Evolutionary conservation across 2,888 invertebrate genomes (phyloP).

Genomic region (Lochmaea crataegi): DNA sequence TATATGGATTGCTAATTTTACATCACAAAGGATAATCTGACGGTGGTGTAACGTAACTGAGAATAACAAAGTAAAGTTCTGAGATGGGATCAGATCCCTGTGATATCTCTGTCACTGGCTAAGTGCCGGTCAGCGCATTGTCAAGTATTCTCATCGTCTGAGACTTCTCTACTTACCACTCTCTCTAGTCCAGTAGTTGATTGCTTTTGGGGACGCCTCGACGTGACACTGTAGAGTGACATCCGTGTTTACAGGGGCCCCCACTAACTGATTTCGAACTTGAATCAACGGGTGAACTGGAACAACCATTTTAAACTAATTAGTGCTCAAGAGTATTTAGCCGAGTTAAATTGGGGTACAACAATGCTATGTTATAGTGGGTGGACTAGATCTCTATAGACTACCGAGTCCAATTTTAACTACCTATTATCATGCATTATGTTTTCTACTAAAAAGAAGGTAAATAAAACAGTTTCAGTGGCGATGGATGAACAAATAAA

Average conservation of each 20-base stretch:
- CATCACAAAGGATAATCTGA: background rate
- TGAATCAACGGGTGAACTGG: conserved; percentile 92
- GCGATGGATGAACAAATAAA: no score
- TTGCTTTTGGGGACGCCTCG: conserved; percentile 92
- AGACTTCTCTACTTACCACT: conserved; percentile 73
- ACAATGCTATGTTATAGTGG: conserved; percentile 25
- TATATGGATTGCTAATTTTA: conserved; percentile 1
- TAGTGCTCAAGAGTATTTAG: conserved; percentile 40
- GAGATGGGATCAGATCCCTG: conserved; percentile 22
- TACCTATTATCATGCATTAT: background rate
- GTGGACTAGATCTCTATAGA: conserved; percentile 12
- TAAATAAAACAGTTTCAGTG: background rate
- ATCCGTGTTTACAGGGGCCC: conserved; percentile 86
- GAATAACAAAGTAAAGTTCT: conserved; percentile 21
- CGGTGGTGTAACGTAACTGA: background rate
- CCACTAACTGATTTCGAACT: conserved; percentile 93
- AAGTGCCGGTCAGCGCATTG: conserved; percentile 40
- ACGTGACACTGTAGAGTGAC: conserved; percentile 88
- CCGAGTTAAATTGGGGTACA: conserved; percentile 33
- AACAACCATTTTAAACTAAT: conserved; percentile 55
- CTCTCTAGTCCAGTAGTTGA: conserved; percentile 94
- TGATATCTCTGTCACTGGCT: conserved; percentile 28
- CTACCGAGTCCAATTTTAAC: background rate
- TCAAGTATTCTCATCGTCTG: conserved; percentile 37
- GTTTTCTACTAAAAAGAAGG: background rate